Conservation (phyloP, 2,888 invertebrate genomes). For the Tiliacea aurago region DNA sequence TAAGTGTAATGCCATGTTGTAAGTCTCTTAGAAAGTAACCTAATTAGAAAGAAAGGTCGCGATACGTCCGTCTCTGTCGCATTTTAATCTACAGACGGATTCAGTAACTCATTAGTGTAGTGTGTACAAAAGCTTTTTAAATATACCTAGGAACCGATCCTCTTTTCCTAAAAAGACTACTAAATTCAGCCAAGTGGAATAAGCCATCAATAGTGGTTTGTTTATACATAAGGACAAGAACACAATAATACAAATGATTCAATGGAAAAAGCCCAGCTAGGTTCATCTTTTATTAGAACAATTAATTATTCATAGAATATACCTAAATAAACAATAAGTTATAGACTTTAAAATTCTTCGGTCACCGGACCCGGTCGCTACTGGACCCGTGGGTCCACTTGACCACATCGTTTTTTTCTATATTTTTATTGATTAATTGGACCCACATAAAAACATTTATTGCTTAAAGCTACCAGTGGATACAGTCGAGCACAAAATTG, state of each 20-base stretch:
- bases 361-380: too few species aligned
- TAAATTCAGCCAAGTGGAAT: not conserved
- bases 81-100: not conserved
- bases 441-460: too few species aligned
- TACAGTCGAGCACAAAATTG: too few species aligned
- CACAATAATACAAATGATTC: conserved; percentile 10
- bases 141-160: not conserved
- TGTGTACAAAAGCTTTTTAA: not conserved
- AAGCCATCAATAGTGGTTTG: not conserved
- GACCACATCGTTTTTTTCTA: too few species aligned
- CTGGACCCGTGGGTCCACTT: too few species aligned
- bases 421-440: too few species aligned
- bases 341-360: too few species aligned
- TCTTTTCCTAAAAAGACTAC: not conserved
- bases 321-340: conserved; percentile 19
- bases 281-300: conserved; percentile 10
- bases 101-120: not conserved
- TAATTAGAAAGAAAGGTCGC: not conserved
- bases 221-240: conserved; percentile 8
- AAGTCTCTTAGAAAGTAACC: not conserved
- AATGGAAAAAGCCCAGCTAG: conserved; percentile 23
- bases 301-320: conserved; percentile 32
- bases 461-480: too few species aligned
- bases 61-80: too few species aligned
- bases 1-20: not conserved